Base-by-base conservation (phyloP, 2,113 vertebrate species). In the Entomyzon cyanotis region DNA sequence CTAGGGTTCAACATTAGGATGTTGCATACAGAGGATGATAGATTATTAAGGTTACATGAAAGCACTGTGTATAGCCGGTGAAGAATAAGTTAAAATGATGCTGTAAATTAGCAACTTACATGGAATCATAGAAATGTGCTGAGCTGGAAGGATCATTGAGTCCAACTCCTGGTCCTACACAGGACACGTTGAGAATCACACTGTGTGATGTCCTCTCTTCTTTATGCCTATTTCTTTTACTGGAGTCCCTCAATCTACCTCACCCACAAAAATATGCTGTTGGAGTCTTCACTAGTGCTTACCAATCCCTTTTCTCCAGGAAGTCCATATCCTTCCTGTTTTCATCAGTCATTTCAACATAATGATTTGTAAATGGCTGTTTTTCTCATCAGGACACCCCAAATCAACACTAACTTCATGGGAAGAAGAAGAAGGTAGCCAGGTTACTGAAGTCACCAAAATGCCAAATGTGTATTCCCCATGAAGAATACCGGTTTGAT, bases 181-280 rank as follows among this genome's bases (percentile, higher is more conserved):
- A 30, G 50, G 59, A 47, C 60, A 49, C 4, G 39, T 11, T 0
- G 0, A 76, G 30, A 8, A 22, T 31, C 25, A 37, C 71, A 18
- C 17, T 0, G 3, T 31, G 31, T 44, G 37, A 27, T 67, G 44
- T 33, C 12, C 27, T 89, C 23, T 68, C 23, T 67, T 74, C 35
- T 44, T 49, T 76, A 47, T 33, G 10, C 5, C 15, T 68, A 0
- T 60, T 78, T 47, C 6, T 87, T 91, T 56, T 18, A 14, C 14
- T 75, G 21, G 19, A 68, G 14, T 37, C 23, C 14, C 5, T 62
- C 33, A 74, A 15, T 13, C 35, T 63, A 17, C 27, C 27, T 62
- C 30, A 25, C 9, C 9, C 33, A 18, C 27, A 5, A 10, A 10
- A 35, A 5, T 10, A 5, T 59, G 21, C 53, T 62, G 8, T 22